Conservation (phyloP, 2,113 vertebrate species). For the Rhea americana region DNA sequence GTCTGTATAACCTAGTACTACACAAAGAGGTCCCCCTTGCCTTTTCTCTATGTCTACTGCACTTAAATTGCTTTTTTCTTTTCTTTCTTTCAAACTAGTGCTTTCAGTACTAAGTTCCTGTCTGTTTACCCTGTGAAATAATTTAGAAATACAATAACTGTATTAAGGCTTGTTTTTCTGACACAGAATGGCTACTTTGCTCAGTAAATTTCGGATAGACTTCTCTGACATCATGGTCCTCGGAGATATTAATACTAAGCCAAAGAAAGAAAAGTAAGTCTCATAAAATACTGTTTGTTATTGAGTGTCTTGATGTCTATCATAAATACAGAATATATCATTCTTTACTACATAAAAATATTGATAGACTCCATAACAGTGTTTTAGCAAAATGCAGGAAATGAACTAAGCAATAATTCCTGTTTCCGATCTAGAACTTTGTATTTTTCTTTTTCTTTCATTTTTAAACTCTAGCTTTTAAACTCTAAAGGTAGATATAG, state of each 20-base stretch:
- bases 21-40: background rate
- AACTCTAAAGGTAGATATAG: background rate
- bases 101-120: background rate
- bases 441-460: background rate
- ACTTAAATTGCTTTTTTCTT: background rate
- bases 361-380: background rate
- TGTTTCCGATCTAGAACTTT: background rate
- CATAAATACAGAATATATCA: background rate
- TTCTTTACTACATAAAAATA: background rate
- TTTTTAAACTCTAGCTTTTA: background rate
- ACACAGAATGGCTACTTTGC: constrained; percentile 93
- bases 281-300: background rate
- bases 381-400: background rate
- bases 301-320: background rate
- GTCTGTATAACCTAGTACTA: background rate
- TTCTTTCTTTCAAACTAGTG: background rate
- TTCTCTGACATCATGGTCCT: constrained; percentile 97
- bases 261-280: constrained; percentile 95
- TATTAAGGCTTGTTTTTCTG: background rate
- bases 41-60: background rate
- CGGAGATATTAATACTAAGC: constrained; percentile 97
- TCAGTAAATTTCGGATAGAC: constrained; percentile 98
- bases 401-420: background rate
- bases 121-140: background rate
- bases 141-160: background rate